Evolutionary conservation across 2,888 invertebrate species (phyloP).

Genomic region (Eugnorisma glareosa): DNA sequence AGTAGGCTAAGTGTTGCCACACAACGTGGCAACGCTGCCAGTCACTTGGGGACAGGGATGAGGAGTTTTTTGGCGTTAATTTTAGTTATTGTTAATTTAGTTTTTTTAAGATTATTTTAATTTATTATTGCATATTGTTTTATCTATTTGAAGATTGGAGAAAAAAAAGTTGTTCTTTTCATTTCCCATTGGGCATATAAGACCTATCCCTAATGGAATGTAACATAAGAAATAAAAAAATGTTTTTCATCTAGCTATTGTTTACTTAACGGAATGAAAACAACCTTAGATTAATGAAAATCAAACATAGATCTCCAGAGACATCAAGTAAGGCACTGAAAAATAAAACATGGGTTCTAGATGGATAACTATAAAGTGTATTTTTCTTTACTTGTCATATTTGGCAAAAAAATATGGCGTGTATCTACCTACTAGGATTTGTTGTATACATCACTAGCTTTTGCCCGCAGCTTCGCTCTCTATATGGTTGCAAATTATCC

Average conservation of each 20-base stretch:
- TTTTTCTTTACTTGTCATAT: slow-evolving; percentile 28
- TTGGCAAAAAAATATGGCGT: background rate
- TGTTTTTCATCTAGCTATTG: slow-evolving; percentile 25
- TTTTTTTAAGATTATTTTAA: too few species aligned
- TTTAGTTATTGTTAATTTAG: too few species aligned
- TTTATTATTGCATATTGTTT: too few species aligned
- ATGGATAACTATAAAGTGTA: background rate
- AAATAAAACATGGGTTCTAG: background rate
- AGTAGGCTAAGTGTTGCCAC: too few species aligned
- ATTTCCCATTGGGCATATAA: too few species aligned
- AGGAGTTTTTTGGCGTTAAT: too few species aligned
- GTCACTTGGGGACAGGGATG: too few species aligned
- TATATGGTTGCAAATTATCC: background rate
- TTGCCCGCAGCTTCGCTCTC: background rate
- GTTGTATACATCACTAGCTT: background rate
- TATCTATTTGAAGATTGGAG: too few species aligned
- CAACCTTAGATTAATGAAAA: slow-evolving; percentile 24
- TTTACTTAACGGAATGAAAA: slow-evolving; percentile 25
- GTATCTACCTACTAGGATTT: background rate
- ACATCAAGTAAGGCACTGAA: slow-evolving; percentile 1
- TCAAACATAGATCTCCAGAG: slow-evolving; percentile 43
- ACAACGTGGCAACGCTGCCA: too few species aligned
- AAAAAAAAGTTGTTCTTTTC: too few species aligned
- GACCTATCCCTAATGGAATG: background rate
- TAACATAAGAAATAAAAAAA: background rate